Evolutionary conservation across 2,888 invertebrate genomes (phyloP).

Genomic region (Eupithecia insigniata): DNA sequence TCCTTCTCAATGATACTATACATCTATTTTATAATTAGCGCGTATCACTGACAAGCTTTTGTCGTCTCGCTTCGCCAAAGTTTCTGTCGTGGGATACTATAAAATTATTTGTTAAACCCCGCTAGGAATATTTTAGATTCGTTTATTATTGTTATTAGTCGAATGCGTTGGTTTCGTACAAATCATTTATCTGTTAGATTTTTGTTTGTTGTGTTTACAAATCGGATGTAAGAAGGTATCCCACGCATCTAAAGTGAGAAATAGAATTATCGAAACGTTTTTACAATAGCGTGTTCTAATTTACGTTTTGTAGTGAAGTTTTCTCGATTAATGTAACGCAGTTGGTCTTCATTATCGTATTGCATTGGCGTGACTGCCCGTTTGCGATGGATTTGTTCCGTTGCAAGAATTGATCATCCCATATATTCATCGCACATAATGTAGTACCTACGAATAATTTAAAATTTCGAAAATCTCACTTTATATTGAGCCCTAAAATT

Average conservation of each 20-base stretch:
- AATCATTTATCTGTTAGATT: slow-evolving; percentile 1
- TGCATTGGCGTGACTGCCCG: slow-evolving; percentile 41
- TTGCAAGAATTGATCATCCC: slow-evolving; percentile 20
- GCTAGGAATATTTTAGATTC: slow-evolving; percentile 17
- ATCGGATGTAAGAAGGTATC: slow-evolving; percentile 54
- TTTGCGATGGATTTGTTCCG: slow-evolving; percentile 23
- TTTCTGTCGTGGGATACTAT: slow-evolving; percentile 56
- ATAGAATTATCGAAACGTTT: slow-evolving; percentile 29
- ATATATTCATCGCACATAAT: slow-evolving; percentile 37
- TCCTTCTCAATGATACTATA: slow-evolving; percentile 70
- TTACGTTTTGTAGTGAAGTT: slow-evolving; percentile 78
- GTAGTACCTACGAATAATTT: slow-evolving; percentile 29
- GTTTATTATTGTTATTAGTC: slow-evolving; percentile 26
- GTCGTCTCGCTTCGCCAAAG: slow-evolving; percentile 59
- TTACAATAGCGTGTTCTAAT: slow-evolving; percentile 48
- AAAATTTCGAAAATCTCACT: slow-evolving; percentile 40
- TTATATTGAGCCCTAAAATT: slow-evolving; percentile 64
- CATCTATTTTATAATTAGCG: slow-evolving; percentile 49
- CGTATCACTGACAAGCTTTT: slow-evolving; percentile 44
- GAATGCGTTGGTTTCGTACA: slow-evolving; percentile 24
- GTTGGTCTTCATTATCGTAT: slow-evolving; percentile 49
- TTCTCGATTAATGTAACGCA: slow-evolving; percentile 57
- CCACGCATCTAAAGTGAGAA: slow-evolving; percentile 65
- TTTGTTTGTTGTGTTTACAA: neutral
- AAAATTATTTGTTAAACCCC: slow-evolving; percentile 47